A percentile compares a stretch with the other conserved stretches of the same genome.
Conservation (phyloP, 2,888 invertebrate genomes). For the Lasioglossum leucozonium region DNA sequence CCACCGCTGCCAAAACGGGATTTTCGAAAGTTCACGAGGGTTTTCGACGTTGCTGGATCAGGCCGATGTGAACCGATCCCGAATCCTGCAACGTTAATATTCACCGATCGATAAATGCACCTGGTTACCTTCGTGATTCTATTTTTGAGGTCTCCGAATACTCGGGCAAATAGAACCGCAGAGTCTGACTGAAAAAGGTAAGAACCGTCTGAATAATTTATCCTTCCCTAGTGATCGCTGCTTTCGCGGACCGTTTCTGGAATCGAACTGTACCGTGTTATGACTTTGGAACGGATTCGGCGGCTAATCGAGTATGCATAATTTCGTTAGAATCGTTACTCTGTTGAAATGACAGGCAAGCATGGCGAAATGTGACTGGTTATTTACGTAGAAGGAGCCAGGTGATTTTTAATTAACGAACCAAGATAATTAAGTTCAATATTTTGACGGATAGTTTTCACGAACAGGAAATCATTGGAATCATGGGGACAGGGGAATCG, state of each 20-base stretch:
- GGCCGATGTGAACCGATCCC: neutral
- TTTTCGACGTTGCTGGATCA: neutral
- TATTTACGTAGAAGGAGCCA: neutral
- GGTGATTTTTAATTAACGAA: neutral
- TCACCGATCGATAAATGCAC: neutral
- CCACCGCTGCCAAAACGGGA: slow-evolving; percentile 23
- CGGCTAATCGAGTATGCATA: neutral
- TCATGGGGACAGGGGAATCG: neutral
- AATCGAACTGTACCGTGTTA: neutral
- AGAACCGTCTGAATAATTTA: neutral
- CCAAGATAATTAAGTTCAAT: neutral
- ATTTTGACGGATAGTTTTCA: neutral
- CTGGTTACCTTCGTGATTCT: neutral
- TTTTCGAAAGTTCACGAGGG: slow-evolving; percentile 27
- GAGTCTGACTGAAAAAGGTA: neutral
- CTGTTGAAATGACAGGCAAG: neutral
- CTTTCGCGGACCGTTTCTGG: neutral
- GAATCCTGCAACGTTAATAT: neutral
- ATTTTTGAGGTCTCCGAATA: neutral
- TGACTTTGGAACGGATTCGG: neutral
- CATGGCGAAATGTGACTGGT: neutral
- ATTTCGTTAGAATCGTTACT: neutral
- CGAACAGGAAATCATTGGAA: neutral
- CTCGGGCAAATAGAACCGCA: neutral
- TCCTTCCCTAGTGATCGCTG: neutral